phyloP scores from a whole-genome alignment of 2,113 vertebrate species.

The Python bivittatus region DNA sequence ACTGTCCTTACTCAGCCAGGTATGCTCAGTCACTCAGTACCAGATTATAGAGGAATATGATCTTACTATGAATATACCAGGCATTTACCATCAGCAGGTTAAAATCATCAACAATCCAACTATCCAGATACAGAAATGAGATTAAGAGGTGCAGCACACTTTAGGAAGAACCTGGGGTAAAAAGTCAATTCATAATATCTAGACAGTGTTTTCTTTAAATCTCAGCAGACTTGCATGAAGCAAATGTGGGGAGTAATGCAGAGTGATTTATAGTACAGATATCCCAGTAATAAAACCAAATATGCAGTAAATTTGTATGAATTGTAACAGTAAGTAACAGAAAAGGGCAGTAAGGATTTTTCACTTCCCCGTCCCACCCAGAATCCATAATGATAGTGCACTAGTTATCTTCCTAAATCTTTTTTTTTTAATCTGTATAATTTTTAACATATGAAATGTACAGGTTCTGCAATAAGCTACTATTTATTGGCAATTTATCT shows the following conservation, averaged over 20 bases:
- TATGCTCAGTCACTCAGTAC: not conserved
- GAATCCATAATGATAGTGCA: not conserved
- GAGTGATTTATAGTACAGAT: not conserved
- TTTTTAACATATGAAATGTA: not conserved
- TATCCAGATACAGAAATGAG: not conserved
- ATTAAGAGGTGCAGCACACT: not conserved
- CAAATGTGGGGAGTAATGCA: not conserved
- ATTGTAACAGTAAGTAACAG: not conserved
- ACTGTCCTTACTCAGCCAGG: not conserved
- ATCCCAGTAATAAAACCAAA: not conserved
- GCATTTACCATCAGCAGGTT: not conserved
- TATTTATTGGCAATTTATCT: conserved; percentile 14
- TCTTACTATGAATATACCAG: not conserved
- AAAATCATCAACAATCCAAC: not conserved
- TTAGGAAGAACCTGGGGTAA: not conserved
- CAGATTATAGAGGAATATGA: not conserved
- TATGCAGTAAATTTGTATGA: not conserved
- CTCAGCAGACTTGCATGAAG: not conserved
- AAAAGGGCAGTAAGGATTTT: not conserved
- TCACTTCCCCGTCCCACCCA: not conserved
- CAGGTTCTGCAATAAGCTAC: not conserved
- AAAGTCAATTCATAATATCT: not conserved
- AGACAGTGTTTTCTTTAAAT: not conserved
- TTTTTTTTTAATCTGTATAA: not conserved
- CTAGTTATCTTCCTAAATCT: not conserved